Conservation (phyloP, 2,797 vertebrate genomes). For the Mareca penelope region DNA sequence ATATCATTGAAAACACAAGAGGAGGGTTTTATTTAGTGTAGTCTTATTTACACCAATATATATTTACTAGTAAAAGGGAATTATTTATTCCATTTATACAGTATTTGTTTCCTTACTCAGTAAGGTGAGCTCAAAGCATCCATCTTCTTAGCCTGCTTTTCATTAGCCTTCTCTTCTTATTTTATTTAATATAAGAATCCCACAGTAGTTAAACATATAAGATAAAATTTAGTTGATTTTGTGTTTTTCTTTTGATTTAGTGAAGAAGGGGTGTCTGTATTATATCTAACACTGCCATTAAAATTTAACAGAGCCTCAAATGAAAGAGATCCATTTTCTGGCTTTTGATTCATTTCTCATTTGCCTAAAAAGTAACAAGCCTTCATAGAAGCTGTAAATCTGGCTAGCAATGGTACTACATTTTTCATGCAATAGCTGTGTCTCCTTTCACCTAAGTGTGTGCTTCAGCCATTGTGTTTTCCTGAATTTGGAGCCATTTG, state of each 20-base stretch:
- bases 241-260: conserved; percentile 21
- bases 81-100: neutral
- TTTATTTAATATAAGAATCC: neutral
- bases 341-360: conserved; percentile 59
- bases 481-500: conserved; percentile 63
- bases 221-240: neutral
- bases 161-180: neutral
- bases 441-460: conserved; percentile 42
- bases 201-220: neutral
- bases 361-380: conserved; percentile 52
- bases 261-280: neutral
- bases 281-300: conserved; percentile 29
- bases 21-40: neutral
- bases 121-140: neutral
- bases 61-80: neutral
- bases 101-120: neutral
- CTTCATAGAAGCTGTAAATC: conserved; percentile 43
- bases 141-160: neutral
- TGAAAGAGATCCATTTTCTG: conserved; percentile 13
- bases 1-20: neutral
- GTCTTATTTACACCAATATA: neutral
- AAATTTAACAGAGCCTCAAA: conserved; percentile 55
- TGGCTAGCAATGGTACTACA: neutral
- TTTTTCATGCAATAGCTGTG: neutral
- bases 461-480: conserved; percentile 54